phyloP scores from a whole-genome alignment of 2,797 vertebrate genomes.

The Gadopsis marmoratus region DNA sequence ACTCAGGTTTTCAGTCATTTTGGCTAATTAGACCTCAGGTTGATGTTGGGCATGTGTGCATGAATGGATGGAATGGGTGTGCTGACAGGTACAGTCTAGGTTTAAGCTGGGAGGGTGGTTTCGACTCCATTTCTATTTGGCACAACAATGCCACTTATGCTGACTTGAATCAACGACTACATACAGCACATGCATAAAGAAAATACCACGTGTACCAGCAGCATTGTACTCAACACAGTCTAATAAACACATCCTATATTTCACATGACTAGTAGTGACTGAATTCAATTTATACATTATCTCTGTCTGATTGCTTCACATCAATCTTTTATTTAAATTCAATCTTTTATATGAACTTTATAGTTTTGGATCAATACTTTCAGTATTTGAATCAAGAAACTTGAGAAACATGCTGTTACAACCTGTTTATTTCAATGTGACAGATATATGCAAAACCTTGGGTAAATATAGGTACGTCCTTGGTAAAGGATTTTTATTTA shows the following conservation, averaged over 20 bases:
- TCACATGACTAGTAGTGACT: background rate
- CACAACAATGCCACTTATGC: background rate
- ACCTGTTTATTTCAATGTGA: too few relatives aligned
- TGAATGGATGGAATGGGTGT: background rate
- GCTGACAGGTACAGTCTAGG: background rate
- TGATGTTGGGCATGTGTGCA: background rate
- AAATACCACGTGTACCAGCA: background rate
- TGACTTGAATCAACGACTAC: background rate
- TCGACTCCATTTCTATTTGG: background rate
- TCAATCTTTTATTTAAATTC: background rate
- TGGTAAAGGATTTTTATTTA: background rate
- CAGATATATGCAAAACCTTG: too few relatives aligned
- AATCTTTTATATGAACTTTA: background rate
- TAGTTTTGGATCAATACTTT: background rate
- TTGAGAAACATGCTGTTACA: background rate
- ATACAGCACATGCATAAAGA: background rate
- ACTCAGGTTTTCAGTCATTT: slow-evolving; percentile 22
- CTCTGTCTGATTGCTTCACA: background rate
- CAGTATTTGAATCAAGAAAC: background rate
- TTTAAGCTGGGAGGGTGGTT: background rate
- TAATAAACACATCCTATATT: background rate
- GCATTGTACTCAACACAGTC: background rate
- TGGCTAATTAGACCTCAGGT: slow-evolving; percentile 27
- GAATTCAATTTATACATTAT: background rate
- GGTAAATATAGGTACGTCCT: background rate